These are phyloP conservation scores for Chymomyza procnemis DNA, from an alignment of 2,888 invertebrate genomes.

Conservation along the genomic window DNA sequence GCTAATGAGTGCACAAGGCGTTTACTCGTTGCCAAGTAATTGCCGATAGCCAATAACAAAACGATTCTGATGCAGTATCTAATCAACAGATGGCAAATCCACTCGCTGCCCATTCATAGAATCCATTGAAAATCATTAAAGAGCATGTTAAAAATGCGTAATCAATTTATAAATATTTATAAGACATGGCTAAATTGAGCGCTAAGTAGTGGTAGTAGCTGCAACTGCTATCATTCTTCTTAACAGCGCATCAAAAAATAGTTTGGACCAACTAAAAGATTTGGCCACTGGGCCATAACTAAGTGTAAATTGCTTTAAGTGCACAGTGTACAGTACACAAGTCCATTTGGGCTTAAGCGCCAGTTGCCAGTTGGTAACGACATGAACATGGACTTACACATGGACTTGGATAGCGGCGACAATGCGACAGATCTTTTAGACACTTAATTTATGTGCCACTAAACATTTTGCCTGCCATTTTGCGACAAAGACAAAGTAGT, in stretches of 20 bases:
- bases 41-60: not conserved
- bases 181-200: slow-evolving; percentile 63
- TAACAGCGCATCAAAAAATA: slow-evolving; percentile 40
- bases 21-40: slow-evolving; percentile 25
- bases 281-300: slow-evolving; percentile 31
- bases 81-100: not conserved
- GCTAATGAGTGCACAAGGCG: slow-evolving; percentile 59
- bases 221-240: slow-evolving; percentile 24
- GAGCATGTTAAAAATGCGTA: slow-evolving; percentile 36
- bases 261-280: slow-evolving; percentile 37
- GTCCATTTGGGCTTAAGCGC: slow-evolving; percentile 46
- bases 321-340: not conserved
- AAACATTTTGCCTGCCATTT: slow-evolving; percentile 69
- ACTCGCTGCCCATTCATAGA: slow-evolving; percentile 46
- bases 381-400: not conserved
- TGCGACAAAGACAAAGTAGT: slow-evolving; percentile 67
- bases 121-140: slow-evolving; percentile 35
- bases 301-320: slow-evolving; percentile 57
- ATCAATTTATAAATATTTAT: slow-evolving; percentile 65
- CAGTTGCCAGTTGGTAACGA: slow-evolving; percentile 31
- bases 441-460: slow-evolving; percentile 66
- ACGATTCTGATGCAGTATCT: not conserved
- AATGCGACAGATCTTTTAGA: slow-evolving; percentile 15
- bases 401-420: not conserved
- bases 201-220: slow-evolving; percentile 64